phyloP scores from a whole-genome alignment of 1,140 invertebrate genomes.

The Drosophila triauraria region DNA sequence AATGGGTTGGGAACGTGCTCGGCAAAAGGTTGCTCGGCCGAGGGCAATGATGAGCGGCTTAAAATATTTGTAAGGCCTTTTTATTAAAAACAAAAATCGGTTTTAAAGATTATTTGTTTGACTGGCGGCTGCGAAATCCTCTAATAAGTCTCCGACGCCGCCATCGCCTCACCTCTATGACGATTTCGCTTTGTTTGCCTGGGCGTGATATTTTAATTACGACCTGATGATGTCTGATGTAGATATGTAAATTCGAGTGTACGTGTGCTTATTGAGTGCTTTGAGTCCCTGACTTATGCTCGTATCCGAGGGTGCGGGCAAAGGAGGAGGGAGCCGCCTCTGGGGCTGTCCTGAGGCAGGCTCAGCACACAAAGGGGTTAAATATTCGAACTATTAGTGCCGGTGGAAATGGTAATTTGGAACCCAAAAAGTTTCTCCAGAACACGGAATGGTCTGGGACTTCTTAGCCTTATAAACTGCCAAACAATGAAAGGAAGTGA shows the following conservation, averaged over 20 bases:
- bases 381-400: slow-evolving; percentile 46
- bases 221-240: slow-evolving; percentile 52
- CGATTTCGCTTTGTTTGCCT: slow-evolving; percentile 59
- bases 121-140: slow-evolving; percentile 31
- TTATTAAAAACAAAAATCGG: slow-evolving; percentile 68
- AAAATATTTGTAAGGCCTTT: slow-evolving; percentile 78
- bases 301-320: background rate
- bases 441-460: slow-evolving; percentile 3
- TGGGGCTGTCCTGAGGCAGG: background rate
- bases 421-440: slow-evolving; percentile 28
- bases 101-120: slow-evolving; percentile 74
- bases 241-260: slow-evolving; percentile 52
- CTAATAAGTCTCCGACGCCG: background rate
- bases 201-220: slow-evolving; percentile 83
- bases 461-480: slow-evolving; percentile 29
- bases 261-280: slow-evolving; percentile 65
- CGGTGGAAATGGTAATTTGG: slow-evolving; percentile 35
- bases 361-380: slow-evolving; percentile 34
- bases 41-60: slow-evolving; percentile 79
- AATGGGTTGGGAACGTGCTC: background rate
- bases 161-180: background rate
- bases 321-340: background rate
- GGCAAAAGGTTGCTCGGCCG: slow-evolving; percentile 13
- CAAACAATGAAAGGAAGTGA: slow-evolving; percentile 32
- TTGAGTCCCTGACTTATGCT: slow-evolving; percentile 65